Evolutionary conservation across 2,888 invertebrate genomes (phyloP).

Genomic region (Pogonocherus hispidulus): DNA sequence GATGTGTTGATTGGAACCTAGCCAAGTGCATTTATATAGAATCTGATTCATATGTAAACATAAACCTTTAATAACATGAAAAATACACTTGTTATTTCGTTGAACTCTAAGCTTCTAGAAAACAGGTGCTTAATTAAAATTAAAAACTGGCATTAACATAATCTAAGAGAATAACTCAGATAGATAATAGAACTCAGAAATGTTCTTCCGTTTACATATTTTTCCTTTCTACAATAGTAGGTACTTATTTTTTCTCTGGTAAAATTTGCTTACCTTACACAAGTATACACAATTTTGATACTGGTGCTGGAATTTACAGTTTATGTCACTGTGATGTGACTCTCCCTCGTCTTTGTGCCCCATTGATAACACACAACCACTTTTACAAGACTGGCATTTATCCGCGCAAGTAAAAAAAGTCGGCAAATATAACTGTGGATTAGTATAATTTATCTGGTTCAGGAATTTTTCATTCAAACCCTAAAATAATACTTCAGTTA

Average conservation of each 20-base stretch:
- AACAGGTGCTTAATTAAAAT: background rate
- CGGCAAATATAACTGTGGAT: conserved; percentile 80
- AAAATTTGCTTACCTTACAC: conserved; percentile 74
- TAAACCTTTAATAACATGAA: background rate
- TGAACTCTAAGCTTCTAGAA: background rate
- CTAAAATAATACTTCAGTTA: conserved; percentile 65
- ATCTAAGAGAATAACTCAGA: too few relatives aligned
- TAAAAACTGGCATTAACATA: too few relatives aligned
- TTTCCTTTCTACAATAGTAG: too few relatives aligned
- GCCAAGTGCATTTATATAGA: background rate
- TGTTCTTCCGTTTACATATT: too few relatives aligned
- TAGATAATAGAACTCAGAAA: too few relatives aligned
- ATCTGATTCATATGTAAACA: background rate
- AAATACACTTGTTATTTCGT: background rate
- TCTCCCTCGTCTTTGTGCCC: conserved; percentile 76
- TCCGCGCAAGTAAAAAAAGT: conserved; percentile 84
- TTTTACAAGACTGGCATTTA: conserved; percentile 79
- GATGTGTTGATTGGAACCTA: background rate
- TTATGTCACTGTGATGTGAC: conserved; percentile 70
- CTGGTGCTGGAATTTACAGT: conserved; percentile 79
- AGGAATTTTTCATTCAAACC: conserved; percentile 82
- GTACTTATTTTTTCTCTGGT: too few relatives aligned
- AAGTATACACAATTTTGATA: conserved; percentile 79
- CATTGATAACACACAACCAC: conserved; percentile 77
- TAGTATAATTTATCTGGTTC: conserved; percentile 75